Conservation (phyloP, 2,113 vertebrate genomes). For the Apteryx owenii region DNA sequence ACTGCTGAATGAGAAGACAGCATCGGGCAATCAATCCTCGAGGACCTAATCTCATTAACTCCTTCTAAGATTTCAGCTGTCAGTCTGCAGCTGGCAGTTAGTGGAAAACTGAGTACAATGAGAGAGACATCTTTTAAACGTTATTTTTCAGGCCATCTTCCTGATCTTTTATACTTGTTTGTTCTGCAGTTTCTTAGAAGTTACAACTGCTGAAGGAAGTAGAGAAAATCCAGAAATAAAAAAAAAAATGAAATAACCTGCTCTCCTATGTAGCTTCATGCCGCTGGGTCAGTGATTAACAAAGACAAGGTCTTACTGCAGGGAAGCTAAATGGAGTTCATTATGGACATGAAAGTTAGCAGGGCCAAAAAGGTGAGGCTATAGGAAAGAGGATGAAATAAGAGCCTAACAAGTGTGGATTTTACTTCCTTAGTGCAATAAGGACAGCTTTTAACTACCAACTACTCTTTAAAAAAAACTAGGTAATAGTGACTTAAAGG, state of each 20-base stretch:
- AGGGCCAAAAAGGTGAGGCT: slow-evolving; percentile 63
- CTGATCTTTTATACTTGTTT: slow-evolving; percentile 61
- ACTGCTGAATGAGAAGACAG: neutral
- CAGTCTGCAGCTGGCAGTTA: neutral
- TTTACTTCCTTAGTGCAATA: slow-evolving; percentile 63
- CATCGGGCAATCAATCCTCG: neutral
- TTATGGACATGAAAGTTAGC: slow-evolving; percentile 70
- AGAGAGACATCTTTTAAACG: slow-evolving; percentile 27
- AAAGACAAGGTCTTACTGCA: slow-evolving; percentile 71
- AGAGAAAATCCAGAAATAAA: slow-evolving; percentile 47
- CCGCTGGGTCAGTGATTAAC: slow-evolving; percentile 70
- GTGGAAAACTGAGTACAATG: slow-evolving; percentile 5
- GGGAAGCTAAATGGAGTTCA: slow-evolving; percentile 75
- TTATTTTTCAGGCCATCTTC: slow-evolving; percentile 49
- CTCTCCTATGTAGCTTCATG: slow-evolving; percentile 47
- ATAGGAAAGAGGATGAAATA: slow-evolving; percentile 67
- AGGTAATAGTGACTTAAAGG: neutral
- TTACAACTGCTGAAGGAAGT: slow-evolving; percentile 57
- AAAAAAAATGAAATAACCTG: neutral
- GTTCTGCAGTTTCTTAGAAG: slow-evolving; percentile 65
- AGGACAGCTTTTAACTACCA: slow-evolving; percentile 50
- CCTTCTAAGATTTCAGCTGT: slow-evolving; percentile 1
- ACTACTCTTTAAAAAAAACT: neutral
- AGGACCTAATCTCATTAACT: slow-evolving; percentile 48
- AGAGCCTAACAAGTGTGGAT: slow-evolving; percentile 67